Evolutionary conservation across 2,113 vertebrate genomes (phyloP).

Genomic region (Tautogolabrus adspersus): DNA sequence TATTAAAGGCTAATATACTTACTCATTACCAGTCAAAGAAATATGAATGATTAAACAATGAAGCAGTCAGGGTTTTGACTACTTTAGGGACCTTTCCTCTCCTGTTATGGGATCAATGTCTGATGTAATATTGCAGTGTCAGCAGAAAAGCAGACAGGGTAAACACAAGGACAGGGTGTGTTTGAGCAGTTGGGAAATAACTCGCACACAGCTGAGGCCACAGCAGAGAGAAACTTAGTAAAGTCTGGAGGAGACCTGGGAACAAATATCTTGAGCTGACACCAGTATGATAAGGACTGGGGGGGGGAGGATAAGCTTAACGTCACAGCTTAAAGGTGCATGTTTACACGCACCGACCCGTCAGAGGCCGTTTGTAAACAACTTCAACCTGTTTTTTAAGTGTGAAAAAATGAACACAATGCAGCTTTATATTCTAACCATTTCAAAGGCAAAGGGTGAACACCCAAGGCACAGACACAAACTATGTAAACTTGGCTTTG

Average conservation of each 20-base stretch:
- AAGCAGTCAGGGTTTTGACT: background rate
- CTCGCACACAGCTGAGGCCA: conserved; percentile 24
- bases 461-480: background rate
- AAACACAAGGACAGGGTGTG: conserved; percentile 57
- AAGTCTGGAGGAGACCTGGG: conserved; percentile 29
- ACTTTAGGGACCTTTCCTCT: background rate
- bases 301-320: conserved; percentile 44
- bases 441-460: no score
- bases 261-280: conserved; percentile 57
- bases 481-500: conserved; percentile 38
- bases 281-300: conserved; percentile 64
- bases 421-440: background rate
- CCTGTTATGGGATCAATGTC: conserved; percentile 46
- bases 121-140: conserved; percentile 44
- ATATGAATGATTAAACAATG: background rate
- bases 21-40: background rate
- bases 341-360: conserved; percentile 28
- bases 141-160: conserved; percentile 51
- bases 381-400: background rate
- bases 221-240: background rate
- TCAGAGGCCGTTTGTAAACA: conserved; percentile 14
- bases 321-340: background rate
- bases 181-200: conserved; percentile 50
- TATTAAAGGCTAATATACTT: background rate
- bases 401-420: background rate